phyloP scores from a whole-genome alignment of 2,888 invertebrate genomes.

The Clepsis dumicolana region DNA sequence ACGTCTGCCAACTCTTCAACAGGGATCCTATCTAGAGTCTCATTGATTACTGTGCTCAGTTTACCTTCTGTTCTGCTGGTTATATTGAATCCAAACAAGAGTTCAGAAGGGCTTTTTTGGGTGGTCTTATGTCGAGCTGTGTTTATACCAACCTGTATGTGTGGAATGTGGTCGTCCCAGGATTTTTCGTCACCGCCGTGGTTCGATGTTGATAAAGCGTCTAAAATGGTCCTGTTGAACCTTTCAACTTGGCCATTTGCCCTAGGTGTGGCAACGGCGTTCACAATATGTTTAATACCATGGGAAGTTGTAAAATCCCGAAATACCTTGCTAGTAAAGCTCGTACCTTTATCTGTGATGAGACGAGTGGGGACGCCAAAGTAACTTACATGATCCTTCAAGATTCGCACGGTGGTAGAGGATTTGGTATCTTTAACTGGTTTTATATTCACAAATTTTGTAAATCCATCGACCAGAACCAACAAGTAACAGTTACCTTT shows the following conservation, averaged over 20 bases:
- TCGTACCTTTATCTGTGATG: constrained; percentile 10
- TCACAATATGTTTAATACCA: constrained; percentile 45
- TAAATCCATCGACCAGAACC: constrained; percentile 46
- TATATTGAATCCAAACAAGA: constrained; percentile 9
- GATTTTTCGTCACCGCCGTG: constrained; percentile 21
- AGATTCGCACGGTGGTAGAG: constrained; percentile 35
- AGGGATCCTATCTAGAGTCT: constrained; percentile 5
- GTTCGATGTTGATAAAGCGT: constrained; percentile 1
- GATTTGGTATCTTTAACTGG: constrained; percentile 48
- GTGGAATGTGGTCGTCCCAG: constrained; percentile 32
- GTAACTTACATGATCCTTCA: constrained; percentile 22
- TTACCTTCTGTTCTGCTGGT: constrained; percentile 1
- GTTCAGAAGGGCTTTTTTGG: constrained; percentile 26
- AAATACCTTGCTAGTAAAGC: constrained; percentile 25
- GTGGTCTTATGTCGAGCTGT: constrained; percentile 14
- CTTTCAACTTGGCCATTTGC: constrained; percentile 38
- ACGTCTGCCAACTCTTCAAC: background rate
- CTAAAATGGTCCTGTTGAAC: constrained; percentile 21
- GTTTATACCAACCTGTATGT: constrained; percentile 38
- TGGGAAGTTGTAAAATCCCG: constrained; percentile 13
- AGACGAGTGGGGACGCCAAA: constrained; percentile 4
- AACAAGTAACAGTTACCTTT: constrained; percentile 45
- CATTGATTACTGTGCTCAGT: constrained; percentile 1
- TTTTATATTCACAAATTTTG: constrained; percentile 46
- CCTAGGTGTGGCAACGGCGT: constrained; percentile 37